Evolutionary conservation across 2,888 invertebrate species (phyloP), one percentile per base, ranked within the genome.

Genomic region (Drosophila stalkeri): DNA sequence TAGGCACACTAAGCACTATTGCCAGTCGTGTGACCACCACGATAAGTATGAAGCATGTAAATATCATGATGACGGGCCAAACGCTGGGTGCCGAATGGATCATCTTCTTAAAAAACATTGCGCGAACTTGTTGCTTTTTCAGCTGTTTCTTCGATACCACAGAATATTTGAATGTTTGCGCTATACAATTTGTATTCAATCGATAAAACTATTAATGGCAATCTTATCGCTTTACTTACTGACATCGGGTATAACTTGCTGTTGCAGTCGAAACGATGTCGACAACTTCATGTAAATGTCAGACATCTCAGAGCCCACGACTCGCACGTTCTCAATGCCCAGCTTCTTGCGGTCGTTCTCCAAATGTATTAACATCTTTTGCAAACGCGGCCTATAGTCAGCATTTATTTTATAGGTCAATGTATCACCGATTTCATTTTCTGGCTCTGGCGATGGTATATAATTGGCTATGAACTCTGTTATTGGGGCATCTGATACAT

Each of bases 41-140:
- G 11, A 91, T 78, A 23, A 90, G 56, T n/a, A 91, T 23, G 7
- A 87, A 73, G 14, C 93, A 96, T 96, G 94, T 95, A 94, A 88
- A 73, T 33, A 91, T 81, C 82, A 89, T 88, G 6, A 89, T 64
- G 5, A 91, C 49, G 4, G 91, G 89, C 81, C 91, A 89, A 0
- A 86, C 56, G 71, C 81, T 90, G 0, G 91, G 90, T 0, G 90
- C 89, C 57, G 87, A 77, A 41, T 89, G 79, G 16, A 91, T 74
- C 70, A 90, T 72, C 31, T 90, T 91, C 46, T 91, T 91, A 23
- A 83, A 90, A 37, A 91, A 64, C 86, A 91, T 89, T 11, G 91
- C 91, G 0, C 84, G 72, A 12, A 86, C 77, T 49, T 91, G 91
- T 47, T 90, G 84, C 4, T 44, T 62, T 14, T 57, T 64, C 11